Conservation (phyloP, 2,888 invertebrate species). For the Nomada fabriciana region DNA sequence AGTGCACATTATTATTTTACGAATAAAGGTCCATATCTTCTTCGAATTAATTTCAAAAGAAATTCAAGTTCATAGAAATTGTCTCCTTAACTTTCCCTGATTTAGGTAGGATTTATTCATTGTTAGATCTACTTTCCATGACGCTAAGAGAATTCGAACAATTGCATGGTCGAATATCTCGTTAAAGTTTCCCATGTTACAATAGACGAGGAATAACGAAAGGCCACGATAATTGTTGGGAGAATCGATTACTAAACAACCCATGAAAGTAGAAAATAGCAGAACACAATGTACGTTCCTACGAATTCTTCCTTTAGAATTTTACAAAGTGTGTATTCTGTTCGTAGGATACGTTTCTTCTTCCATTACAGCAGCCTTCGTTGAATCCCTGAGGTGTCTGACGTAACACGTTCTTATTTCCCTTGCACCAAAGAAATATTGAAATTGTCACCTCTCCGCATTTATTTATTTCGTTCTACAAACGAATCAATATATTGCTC, state of each 20-base stretch:
- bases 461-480: background rate
- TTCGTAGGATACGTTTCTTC: background rate
- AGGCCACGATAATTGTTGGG: constrained; percentile 14
- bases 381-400: background rate
- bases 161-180: constrained; percentile 45
- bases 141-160: background rate
- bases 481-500: too few relatives aligned
- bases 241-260: constrained; percentile 26
- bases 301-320: background rate
- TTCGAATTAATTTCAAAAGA: background rate
- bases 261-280: background rate
- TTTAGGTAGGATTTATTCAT: background rate
- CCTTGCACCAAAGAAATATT: background rate
- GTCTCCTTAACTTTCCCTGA: constrained; percentile 2
- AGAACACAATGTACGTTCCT: background rate
- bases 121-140: background rate
- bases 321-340: background rate
- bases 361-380: background rate
- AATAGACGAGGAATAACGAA: background rate
- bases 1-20: too few relatives aligned
- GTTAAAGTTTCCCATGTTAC: constrained; percentile 47
- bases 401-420: background rate
- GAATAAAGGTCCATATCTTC: too few relatives aligned
- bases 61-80: background rate
- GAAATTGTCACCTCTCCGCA: background rate